These are phyloP conservation scores for Lordiphosa clarofinis DNA, from an alignment of 1,140 invertebrate species.

Conservation along the genomic window DNA sequence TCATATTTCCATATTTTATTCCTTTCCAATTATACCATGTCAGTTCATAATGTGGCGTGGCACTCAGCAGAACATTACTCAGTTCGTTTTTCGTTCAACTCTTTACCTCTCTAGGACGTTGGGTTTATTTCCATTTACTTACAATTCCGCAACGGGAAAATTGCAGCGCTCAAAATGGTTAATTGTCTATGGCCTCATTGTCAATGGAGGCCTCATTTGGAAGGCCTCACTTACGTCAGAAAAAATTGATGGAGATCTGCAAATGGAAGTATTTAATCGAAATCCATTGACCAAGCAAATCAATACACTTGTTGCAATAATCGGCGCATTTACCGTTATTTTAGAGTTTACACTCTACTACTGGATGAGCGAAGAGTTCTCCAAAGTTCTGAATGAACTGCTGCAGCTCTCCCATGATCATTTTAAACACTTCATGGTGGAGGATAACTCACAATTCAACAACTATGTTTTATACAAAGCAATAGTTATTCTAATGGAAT, in stretches of 20 bases:
- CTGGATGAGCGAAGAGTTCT: neutral
- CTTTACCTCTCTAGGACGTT: neutral
- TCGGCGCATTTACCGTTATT: too few relatives aligned
- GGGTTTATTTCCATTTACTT: neutral
- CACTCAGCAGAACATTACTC: neutral
- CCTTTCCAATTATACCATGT: neutral
- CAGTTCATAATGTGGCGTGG: conserved; percentile 2
- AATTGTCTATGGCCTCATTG: neutral
- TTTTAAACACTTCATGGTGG: neutral
- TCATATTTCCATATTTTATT: too few relatives aligned
- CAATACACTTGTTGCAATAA: too few relatives aligned
- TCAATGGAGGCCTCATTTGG: neutral
- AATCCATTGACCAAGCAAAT: too few relatives aligned
- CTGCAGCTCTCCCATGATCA: neutral
- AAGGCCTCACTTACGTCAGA: too few relatives aligned
- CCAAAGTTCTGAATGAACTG: neutral
- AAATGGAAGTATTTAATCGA: neutral
- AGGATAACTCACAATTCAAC: neutral
- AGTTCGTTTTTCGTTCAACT: neutral
- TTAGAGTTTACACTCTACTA: too few relatives aligned
- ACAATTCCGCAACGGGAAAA: neutral
- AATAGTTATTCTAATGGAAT: neutral
- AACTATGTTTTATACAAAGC: conserved; percentile 1
- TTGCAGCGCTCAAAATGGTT: neutral
- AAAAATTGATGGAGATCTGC: neutral